These are phyloP conservation scores for Candoia aspera DNA, from an alignment of 2,113 vertebrate genomes.

Conservation along the genomic window DNA sequence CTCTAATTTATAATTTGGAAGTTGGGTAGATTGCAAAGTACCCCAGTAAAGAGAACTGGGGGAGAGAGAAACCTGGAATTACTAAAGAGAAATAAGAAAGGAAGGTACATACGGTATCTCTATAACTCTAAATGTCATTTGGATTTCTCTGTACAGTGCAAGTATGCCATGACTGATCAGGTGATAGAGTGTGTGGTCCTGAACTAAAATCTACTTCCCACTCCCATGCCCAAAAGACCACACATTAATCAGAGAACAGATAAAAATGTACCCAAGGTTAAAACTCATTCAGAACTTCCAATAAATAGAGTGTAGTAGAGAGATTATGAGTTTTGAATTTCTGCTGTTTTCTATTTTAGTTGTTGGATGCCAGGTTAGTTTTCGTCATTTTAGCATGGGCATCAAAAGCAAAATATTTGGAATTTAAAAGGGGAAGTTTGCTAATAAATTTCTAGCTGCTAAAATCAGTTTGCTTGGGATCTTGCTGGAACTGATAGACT, in stretches of 20 bases:
- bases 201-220: neutral
- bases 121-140: too few species aligned
- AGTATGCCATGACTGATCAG: too few species aligned
- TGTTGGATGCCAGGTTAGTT: neutral
- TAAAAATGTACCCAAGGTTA: neutral
- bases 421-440: neutral
- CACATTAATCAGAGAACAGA: neutral
- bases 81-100: too few species aligned
- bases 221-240: neutral
- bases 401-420: neutral
- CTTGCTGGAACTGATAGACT: neutral
- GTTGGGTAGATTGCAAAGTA: too few species aligned
- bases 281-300: neutral
- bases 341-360: neutral
- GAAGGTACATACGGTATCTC: too few species aligned
- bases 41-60: too few species aligned
- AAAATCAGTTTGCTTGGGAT: neutral
- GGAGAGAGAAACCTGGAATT: too few species aligned
- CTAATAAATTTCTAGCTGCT: neutral
- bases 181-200: neutral
- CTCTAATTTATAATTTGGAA: too few species aligned
- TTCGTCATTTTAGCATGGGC: neutral
- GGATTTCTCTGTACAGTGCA: too few species aligned
- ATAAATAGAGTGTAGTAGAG: neutral
- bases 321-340: neutral